These are phyloP conservation scores for Hecatera dysodea DNA, from an alignment of 2,888 invertebrate genomes.

Conservation along the genomic window DNA sequence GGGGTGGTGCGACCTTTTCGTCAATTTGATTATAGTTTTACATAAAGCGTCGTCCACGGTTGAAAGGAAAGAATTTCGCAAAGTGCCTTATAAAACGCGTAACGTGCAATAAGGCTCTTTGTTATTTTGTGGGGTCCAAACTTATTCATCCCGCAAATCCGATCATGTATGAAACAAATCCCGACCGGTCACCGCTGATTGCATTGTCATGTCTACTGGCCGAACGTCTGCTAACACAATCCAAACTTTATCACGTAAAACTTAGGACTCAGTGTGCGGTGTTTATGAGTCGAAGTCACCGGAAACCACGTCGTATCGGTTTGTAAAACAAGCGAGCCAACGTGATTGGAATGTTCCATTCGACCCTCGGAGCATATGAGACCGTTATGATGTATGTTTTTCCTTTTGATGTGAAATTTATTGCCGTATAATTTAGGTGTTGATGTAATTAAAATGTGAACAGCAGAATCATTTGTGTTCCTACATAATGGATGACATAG, in stretches of 20 bases:
- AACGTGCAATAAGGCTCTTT: conserved; percentile 86
- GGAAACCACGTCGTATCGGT: conserved; percentile 87
- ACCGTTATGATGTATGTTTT: conserved; percentile 89
- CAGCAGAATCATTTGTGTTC: background rate
- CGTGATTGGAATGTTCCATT: conserved; percentile 90
- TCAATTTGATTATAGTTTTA: conserved; percentile 57
- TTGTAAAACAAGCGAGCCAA: conserved; percentile 90
- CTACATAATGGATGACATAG: background rate
- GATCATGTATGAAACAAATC: conserved; percentile 90
- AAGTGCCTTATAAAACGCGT: conserved; percentile 86
- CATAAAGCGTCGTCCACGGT: conserved; percentile 67
- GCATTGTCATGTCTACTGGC: conserved; percentile 90
- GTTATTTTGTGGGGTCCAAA: conserved; percentile 90
- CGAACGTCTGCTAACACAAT: conserved; percentile 61
- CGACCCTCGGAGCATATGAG: conserved; percentile 89
- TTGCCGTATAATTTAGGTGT: conserved; percentile 74
- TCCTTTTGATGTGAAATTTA: conserved; percentile 85
- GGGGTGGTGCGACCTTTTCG: conserved; percentile 10
- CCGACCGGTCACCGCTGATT: conserved; percentile 90
- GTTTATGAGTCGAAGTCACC: conserved; percentile 65
- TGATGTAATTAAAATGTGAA: conserved; percentile 72
- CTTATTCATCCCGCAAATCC: conserved; percentile 91
- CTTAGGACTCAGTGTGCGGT: conserved; percentile 41
- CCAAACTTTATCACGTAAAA: conserved; percentile 55
- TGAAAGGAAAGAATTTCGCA: conserved; percentile 85